phyloP scores from a whole-genome alignment of 2,113 vertebrate species.

The Amphiprion percula region DNA sequence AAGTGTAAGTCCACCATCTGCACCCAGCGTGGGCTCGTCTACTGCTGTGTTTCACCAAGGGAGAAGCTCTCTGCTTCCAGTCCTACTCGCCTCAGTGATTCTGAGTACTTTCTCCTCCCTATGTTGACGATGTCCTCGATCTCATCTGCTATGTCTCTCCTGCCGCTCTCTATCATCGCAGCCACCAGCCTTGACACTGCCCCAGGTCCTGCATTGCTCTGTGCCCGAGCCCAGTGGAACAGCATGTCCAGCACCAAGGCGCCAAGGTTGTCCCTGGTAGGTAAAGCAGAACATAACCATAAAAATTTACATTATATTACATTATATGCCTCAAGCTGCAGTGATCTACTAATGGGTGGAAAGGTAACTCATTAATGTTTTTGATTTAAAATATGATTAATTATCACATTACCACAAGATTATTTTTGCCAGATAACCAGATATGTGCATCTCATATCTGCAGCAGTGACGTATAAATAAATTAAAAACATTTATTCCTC shows the following conservation, averaged over 20 bases:
- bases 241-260: conserved; percentile 92
- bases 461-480: too few relatives aligned
- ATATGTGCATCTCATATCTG: not conserved
- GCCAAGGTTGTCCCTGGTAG: conserved; percentile 88
- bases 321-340: not conserved
- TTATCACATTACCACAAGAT: not conserved
- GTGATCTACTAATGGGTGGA: not conserved
- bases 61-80: conserved; percentile 80
- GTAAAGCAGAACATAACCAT: conserved; percentile 2
- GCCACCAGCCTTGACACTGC: conserved; percentile 84
- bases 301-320: not conserved
- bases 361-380: not conserved
- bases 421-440: not conserved
- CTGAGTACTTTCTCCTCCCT: conserved; percentile 90
- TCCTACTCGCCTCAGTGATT: conserved; percentile 89
- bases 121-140: conserved; percentile 88
- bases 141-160: conserved; percentile 92
- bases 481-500: too few relatives aligned
- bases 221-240: conserved; percentile 91
- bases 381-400: not conserved
- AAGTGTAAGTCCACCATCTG: conserved; percentile 72
- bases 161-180: conserved; percentile 89
- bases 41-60: conserved; percentile 55
- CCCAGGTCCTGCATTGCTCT: conserved; percentile 82
- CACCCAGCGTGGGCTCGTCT: conserved; percentile 41